Evolutionary conservation across 2,888 invertebrate genomes (phyloP).

Genomic region (Parascotia fuliginaria): DNA sequence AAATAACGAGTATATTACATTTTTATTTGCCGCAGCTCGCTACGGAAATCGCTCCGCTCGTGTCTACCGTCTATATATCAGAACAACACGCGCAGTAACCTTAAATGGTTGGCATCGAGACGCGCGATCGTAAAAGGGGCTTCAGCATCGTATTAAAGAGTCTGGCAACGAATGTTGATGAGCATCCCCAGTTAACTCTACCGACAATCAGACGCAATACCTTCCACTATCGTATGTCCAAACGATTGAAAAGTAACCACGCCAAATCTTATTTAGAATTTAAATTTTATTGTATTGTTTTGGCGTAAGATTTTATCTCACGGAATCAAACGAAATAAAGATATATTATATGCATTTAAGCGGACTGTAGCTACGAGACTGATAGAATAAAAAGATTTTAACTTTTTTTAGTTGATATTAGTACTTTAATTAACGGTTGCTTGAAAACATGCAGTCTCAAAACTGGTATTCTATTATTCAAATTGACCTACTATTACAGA

Average conservation of each 20-base stretch:
- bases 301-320: slow-evolving; percentile 25
- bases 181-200: slow-evolving; percentile 43
- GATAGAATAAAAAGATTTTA: neutral
- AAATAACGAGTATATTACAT: neutral
- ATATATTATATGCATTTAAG: slow-evolving; percentile 21
- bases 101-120: slow-evolving; percentile 58
- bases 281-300: slow-evolving; percentile 30
- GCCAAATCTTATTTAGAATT: slow-evolving; percentile 30
- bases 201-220: slow-evolving; percentile 43
- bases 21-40: slow-evolving; percentile 30
- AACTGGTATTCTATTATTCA: neutral
- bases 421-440: neutral
- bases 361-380: neutral
- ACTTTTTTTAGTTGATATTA: neutral
- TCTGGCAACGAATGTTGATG: slow-evolving; percentile 51
- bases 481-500: neutral
- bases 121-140: slow-evolving; percentile 56
- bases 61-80: slow-evolving; percentile 48
- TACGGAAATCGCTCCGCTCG: slow-evolving; percentile 49
- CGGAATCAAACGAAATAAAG: slow-evolving; percentile 30
- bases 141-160: slow-evolving; percentile 52
- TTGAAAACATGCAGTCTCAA: neutral
- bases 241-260: slow-evolving; percentile 33
- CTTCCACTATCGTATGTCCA: slow-evolving; percentile 43
- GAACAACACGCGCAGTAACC: slow-evolving; percentile 56